Conservation (phyloP, 2,797 vertebrate genomes). For the Mus spretus region DNA sequence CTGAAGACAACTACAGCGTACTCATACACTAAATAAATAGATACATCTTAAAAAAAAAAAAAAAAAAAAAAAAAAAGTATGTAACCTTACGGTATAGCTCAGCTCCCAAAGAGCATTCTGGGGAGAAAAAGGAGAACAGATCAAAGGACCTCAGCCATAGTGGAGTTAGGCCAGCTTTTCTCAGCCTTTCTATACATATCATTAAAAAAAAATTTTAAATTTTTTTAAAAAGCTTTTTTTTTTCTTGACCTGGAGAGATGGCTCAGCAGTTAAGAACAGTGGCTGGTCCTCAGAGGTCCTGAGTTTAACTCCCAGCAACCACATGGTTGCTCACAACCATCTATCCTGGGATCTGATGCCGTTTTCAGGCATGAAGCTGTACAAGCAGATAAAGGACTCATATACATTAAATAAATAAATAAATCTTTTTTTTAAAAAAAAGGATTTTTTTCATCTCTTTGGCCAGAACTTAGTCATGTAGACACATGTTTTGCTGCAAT, state of each 20-base stretch:
- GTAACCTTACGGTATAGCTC: not conserved
- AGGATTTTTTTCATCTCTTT: conserved; percentile 35
- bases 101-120: not conserved
- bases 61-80: too few species aligned
- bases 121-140: not conserved
- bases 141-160: not conserved
- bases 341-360: not conserved
- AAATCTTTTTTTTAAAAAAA: not conserved
- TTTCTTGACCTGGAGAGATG: not conserved
- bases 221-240: not conserved
- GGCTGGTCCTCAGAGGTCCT: not conserved
- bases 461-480: not conserved
- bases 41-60: too few species aligned
- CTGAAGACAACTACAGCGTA: too few species aligned
- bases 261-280: not conserved
- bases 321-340: not conserved
- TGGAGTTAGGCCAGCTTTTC: not conserved
- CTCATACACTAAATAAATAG: too few species aligned
- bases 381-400: not conserved
- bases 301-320: not conserved
- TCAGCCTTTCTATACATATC: not conserved
- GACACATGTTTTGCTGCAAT: not conserved
- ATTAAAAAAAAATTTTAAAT: not conserved
- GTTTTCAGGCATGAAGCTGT: not conserved
- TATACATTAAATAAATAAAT: not conserved